Evolutionary conservation across 1,140 invertebrate genomes (phyloP).

Genomic region (Bombus terrestris): DNA sequence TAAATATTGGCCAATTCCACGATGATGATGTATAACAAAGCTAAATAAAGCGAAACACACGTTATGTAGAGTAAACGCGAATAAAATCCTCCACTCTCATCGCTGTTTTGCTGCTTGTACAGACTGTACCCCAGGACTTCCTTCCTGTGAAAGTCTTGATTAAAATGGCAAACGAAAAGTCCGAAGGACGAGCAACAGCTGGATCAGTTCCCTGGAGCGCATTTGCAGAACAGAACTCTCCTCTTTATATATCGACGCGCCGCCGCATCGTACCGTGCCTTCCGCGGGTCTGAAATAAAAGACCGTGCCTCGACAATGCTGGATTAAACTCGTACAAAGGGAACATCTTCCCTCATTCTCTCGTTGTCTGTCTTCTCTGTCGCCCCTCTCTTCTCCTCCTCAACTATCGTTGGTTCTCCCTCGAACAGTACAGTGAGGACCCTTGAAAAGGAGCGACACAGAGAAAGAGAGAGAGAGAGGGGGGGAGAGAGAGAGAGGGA

Average conservation of each 20-base stretch:
- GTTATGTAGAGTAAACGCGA: background rate
- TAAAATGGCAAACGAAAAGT: constrained; percentile 81
- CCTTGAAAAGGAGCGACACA: background rate
- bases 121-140: constrained; percentile 77
- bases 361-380: constrained; percentile 57
- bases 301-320: constrained; percentile 79
- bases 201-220: constrained; percentile 82
- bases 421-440: background rate
- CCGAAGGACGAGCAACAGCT: constrained; percentile 80
- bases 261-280: constrained; percentile 61
- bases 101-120: constrained; percentile 7
- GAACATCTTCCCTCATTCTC: constrained; percentile 65
- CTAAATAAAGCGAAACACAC: no score
- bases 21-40: no score
- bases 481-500: background rate
- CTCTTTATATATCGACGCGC: constrained; percentile 80
- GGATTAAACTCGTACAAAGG: constrained; percentile 82
- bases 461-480: constrained; percentile 2
- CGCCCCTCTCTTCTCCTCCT: constrained; percentile 22
- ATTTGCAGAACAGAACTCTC: constrained; percentile 82
- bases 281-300: constrained; percentile 78
- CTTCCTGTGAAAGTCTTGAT: constrained; percentile 81
- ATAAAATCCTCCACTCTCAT: background rate
- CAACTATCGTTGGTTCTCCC: background rate
- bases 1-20: background rate